Conservation (phyloP, 2,113 vertebrate genomes). For the Grallaria varia region DNA sequence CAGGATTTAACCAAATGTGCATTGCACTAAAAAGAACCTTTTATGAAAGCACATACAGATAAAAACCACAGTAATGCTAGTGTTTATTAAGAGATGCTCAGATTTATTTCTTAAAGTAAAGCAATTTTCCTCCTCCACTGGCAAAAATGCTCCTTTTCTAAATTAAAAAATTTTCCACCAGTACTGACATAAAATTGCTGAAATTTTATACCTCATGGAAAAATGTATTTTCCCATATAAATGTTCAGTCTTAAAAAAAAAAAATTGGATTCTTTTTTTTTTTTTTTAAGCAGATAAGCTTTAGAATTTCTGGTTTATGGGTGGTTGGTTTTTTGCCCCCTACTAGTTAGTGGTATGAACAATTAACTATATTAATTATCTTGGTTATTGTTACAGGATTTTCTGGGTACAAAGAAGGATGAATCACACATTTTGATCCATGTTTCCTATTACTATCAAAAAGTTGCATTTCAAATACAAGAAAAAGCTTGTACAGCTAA, state of each 20-base stretch:
- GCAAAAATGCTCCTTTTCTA: not conserved
- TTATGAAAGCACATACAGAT: conserved; percentile 42
- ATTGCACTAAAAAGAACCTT: conserved; percentile 44
- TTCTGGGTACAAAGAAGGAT: conserved; percentile 13
- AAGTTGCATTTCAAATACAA: conserved; percentile 56
- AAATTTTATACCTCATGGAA: not conserved
- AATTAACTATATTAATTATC: conserved; percentile 31
- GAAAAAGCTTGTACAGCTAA: conserved; percentile 43
- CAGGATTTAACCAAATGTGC: conserved; percentile 50
- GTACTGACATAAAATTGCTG: not conserved
- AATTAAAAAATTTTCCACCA: not conserved
- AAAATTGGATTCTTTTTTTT: not conserved
- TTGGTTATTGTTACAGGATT: conserved; percentile 9
- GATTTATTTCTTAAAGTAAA: conserved; percentile 51
- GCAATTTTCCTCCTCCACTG: not conserved
- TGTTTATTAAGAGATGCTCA: conserved; percentile 52
- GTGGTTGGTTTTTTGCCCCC: accelerated
- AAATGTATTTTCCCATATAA: not conserved
- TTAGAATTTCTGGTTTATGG: not conserved
- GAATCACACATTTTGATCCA: conserved; percentile 30
- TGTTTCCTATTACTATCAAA: conserved; percentile 24
- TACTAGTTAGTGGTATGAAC: not conserved
- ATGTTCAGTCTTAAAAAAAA: not conserved
- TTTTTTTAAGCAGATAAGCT: not conserved
- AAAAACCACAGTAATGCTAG: conserved; percentile 22